phyloP scores from a whole-genome alignment of 2,113 vertebrate genomes.

The Zapornia atra region DNA sequence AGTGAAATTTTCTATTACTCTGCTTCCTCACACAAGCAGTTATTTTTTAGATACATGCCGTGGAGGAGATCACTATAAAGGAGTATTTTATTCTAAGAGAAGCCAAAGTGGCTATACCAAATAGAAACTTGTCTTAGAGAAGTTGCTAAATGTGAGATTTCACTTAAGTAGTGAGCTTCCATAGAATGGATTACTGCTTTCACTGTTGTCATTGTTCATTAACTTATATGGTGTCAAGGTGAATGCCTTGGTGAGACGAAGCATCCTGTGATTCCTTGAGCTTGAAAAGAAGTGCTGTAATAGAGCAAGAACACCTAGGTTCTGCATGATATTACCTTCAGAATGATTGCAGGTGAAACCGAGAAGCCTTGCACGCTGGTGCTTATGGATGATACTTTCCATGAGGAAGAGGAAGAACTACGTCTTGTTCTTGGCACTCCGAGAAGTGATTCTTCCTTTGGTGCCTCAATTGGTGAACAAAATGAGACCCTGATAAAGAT shows the following conservation, averaged over 20 bases:
- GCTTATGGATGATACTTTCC: slow-evolving; percentile 84
- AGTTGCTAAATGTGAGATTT: not conserved
- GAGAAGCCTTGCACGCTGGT: slow-evolving; percentile 86
- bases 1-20: not conserved
- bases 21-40: not conserved
- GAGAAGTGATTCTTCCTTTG: slow-evolving; percentile 86
- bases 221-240: not conserved
- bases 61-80: not conserved
- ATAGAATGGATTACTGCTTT: not conserved
- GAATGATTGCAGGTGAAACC: slow-evolving; percentile 83
- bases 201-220: not conserved
- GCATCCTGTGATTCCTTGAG: not conserved
- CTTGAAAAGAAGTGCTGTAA: not conserved
- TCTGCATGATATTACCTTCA: slow-evolving; percentile 19
- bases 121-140: not conserved
- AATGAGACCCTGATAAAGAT: slow-evolving; percentile 92
- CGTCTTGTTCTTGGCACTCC: slow-evolving; percentile 90
- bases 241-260: not conserved
- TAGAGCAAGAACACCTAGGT: not conserved
- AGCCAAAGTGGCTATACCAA: not conserved
- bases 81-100: not conserved
- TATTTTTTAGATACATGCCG: not conserved
- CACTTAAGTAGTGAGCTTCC: not conserved
- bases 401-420: slow-evolving; percentile 90
- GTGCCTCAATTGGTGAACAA: slow-evolving; percentile 86